Base-by-base conservation (phyloP, 2,113 vertebrate species). In the Melospiza georgiana region DNA sequence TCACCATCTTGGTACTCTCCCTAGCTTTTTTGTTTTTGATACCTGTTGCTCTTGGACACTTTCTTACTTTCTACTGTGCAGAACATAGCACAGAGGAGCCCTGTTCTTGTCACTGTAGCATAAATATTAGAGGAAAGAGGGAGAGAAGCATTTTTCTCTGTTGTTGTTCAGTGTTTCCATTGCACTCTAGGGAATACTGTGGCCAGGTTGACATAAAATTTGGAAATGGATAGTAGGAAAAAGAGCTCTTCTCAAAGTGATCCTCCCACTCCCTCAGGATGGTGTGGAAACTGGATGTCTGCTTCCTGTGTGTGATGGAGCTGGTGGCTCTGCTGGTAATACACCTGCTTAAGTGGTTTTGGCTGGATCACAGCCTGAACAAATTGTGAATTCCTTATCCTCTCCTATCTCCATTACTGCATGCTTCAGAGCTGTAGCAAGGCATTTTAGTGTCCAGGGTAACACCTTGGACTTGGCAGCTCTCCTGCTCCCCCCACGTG, bases 401-500 rank as follows among this genome's bases (percentile, higher is more conserved):
- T 74, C 83, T 91, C 12, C 0, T 80, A 87, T 90, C 95, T 91
- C 11, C 46, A n/a, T 86, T 75, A 84, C 80, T 79, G 57, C 6
- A 0, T 78, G 59, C 54, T 89, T 68, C 74, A 66, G 69, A 92
- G 84, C 74, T 52, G 48, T 14, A 89, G 77, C 39, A 16, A 91
- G 74, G 74, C 74, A n/a, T 91, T 89, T 89, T 24, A 67, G 74
- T 72, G 78, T 93, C 92, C 12, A 1, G 92, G 82, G 76, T 91
- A 96, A 87, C 84, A 95, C 90, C 92, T 96, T 90, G 84, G 91
- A 73, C 54, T 96, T 96, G 95, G 81, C 94, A 96, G 90, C 84
- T 82, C 66, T 94, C 74, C 90, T 89, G 48, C 69, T 96, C 58
- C 49, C 74, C 7, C 44, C 0, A 4, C 5, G 0, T 35, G 81